Evolutionary conservation across 2,113 vertebrate species (phyloP), one percentile per base, ranked within the genome.

Genomic region (Lucifuga dentata): DNA sequence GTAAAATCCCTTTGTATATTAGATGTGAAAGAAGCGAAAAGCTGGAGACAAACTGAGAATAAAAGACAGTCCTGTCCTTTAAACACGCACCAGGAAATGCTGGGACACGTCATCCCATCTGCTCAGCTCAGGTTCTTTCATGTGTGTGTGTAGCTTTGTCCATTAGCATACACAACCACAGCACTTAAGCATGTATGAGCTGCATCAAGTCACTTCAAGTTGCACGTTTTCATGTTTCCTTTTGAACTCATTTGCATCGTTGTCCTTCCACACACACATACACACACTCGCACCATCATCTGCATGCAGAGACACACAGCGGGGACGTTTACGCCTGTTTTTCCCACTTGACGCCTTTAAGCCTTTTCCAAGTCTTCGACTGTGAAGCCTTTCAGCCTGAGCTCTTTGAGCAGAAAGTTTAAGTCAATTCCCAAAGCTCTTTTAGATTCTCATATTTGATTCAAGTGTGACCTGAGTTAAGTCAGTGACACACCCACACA

Each of bases 121-220:
- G 26, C n/a, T n/a, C n/a, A 76, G 55, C 57, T 68, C 48, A 55
- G 68, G 43, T 19, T 72, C 13, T 80, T 83, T 83, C 58, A 78
- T 72, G 24, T 67, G 23, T n/a, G 29, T n/a, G 29, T 33, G 60
- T 46, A 76, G 48, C 26, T 69, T 78, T 35, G 7, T 17, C 52
- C 53, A 72, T 76, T 68, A 80, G 65, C 48, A 74, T 49, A 50
- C 53, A 60, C 26, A 15, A 38, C 46, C 51, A 38, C 12, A 57
- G 38, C 64, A 62, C 53, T 69, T 71, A 68, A 48, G 23, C 43
- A 65, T 48, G 40, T 60, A 9, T 24, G 13, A 45, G 17, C 17
- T 56, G 15, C 8, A 5, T 5, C 16, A 16, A 33, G 24, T 29
- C 3, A 1, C 1, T 21, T 29, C 7, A 3, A 29, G n/a, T n/a